phyloP scores from a whole-genome alignment of 2,888 invertebrate genomes.

The Corythucha ciliata region DNA sequence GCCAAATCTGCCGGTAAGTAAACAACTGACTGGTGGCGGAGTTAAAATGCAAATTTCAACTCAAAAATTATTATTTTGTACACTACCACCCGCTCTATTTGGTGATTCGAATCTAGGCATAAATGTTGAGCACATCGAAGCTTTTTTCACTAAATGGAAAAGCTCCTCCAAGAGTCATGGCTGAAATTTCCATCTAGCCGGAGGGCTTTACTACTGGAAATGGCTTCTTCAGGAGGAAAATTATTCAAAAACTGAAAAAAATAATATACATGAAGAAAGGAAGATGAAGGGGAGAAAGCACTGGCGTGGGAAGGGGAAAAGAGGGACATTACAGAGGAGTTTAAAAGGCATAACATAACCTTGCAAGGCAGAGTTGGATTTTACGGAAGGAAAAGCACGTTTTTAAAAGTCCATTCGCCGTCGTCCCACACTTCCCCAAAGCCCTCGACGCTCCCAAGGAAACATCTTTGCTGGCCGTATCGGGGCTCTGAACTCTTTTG shows the following conservation, averaged over 20 bases:
- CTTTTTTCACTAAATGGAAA: constrained; percentile 80
- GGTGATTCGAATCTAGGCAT: constrained; percentile 53
- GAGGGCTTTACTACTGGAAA: constrained; percentile 10
- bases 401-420: no score
- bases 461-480: no score
- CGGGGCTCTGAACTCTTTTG: no score
- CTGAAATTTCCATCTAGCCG: constrained; percentile 43
- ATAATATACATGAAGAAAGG: no score
- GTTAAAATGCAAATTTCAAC: background rate
- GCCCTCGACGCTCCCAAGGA: no score
- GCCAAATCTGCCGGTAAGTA: constrained; percentile 56
- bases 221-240: constrained; percentile 3
- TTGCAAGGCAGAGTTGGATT: no score
- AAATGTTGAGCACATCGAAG: constrained; percentile 67
- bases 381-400: no score
- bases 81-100: constrained; percentile 1
- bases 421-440: no score
- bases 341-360: no score
- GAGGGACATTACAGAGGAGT: no score
- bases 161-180: constrained; percentile 57
- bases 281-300: no score
- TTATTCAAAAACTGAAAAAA: constrained; percentile 8
- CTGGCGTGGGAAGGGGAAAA: no score
- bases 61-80: background rate
- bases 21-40: background rate